Conservation (phyloP, 92 coral and sea anemone genomes). For the Virgularia gustaviana region DNA sequence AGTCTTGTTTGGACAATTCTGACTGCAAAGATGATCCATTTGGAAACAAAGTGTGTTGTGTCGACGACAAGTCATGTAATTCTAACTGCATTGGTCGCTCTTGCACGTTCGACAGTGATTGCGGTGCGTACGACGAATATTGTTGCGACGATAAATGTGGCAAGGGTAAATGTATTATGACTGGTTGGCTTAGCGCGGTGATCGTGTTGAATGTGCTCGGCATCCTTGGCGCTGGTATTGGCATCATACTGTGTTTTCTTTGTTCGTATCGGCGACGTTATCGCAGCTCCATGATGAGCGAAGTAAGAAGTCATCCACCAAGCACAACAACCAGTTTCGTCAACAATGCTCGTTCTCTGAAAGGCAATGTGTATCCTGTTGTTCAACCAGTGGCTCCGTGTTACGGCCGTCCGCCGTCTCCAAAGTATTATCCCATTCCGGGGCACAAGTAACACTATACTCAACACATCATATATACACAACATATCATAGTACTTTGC, state of each 20-base stretch:
- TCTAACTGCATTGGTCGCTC: background rate
- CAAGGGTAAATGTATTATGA: background rate
- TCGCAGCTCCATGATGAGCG: too few relatives aligned
- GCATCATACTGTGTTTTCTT: background rate
- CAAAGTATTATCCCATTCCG: too few relatives aligned
- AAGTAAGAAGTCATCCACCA: too few relatives aligned
- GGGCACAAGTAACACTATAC: too few relatives aligned
- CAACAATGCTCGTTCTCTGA: too few relatives aligned
- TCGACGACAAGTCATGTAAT: too few relatives aligned
- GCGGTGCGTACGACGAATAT: background rate
- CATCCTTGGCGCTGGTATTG: background rate
- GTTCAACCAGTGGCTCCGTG: too few relatives aligned
- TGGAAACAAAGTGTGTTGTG: background rate
- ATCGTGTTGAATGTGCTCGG: slow-evolving; percentile 4
- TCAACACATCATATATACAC: too few relatives aligned
- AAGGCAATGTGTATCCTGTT: too few relatives aligned
- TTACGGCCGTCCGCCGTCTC: too few relatives aligned
- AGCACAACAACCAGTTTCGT: too few relatives aligned
- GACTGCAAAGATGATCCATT: background rate
- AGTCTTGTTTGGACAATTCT: background rate
- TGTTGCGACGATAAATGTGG: slow-evolving; percentile 5
- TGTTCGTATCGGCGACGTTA: background rate
- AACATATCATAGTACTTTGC: too few relatives aligned
- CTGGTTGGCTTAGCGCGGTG: background rate
- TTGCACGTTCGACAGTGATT: background rate